phyloP scores from a whole-genome alignment of 2,888 invertebrate species.

The Scaeva pyrastri region DNA sequence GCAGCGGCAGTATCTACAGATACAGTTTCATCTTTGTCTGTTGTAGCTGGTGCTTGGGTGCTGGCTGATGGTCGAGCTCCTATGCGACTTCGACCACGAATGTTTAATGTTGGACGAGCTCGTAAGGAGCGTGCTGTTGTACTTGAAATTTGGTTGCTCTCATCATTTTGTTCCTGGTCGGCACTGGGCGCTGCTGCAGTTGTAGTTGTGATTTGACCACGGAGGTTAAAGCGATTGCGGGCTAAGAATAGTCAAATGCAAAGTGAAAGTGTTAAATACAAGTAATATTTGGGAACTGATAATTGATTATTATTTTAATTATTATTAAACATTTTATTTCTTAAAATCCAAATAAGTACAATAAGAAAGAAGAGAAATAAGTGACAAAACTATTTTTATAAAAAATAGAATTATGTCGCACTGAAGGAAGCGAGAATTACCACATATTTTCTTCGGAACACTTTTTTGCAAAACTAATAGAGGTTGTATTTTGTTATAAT shows the following conservation, averaged over 20 bases:
- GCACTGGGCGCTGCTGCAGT: constrained; percentile 76
- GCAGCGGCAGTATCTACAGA: constrained; percentile 76
- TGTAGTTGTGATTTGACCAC: constrained; percentile 80
- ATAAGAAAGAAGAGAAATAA: too few relatives aligned
- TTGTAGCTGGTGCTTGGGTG: constrained; percentile 79
- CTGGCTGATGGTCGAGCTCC: constrained; percentile 77
- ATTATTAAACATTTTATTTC: too few relatives aligned
- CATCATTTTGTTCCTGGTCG: constrained; percentile 72
- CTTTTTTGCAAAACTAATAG: too few relatives aligned
- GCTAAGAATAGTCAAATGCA: constrained; percentile 77
- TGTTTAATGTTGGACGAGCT: constrained; percentile 80
- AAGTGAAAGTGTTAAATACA: neutral
- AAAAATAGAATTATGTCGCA: too few relatives aligned
- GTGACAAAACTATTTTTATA: too few relatives aligned
- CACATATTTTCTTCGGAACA: too few relatives aligned
- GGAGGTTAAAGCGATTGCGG: constrained; percentile 83
- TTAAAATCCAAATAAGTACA: too few relatives aligned
- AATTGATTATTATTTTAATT: too few relatives aligned
- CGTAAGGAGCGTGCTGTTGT: constrained; percentile 81
- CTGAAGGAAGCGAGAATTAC: too few relatives aligned
- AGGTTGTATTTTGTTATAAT: too few relatives aligned
- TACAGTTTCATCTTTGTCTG: constrained; percentile 45
- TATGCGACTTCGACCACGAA: constrained; percentile 81
- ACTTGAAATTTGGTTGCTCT: constrained; percentile 78
- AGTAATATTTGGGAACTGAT: neutral